These are phyloP conservation scores for Siniperca obscura DNA, from an alignment of 2,797 vertebrate species.

Conservation along the genomic window DNA sequence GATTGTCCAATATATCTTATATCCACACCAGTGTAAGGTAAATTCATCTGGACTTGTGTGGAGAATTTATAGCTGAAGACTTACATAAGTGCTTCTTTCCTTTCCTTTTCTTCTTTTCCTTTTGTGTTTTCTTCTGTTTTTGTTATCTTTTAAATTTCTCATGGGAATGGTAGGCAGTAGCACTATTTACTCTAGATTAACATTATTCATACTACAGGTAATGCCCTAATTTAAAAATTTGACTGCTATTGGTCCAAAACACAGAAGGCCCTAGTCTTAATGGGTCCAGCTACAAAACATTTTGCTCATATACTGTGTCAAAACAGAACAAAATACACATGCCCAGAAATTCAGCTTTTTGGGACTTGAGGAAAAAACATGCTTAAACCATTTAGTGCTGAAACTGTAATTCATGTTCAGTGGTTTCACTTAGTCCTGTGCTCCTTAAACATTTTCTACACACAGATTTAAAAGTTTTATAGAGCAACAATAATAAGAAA, in stretches of 20 bases:
- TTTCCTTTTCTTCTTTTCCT: neutral
- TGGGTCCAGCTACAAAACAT: neutral
- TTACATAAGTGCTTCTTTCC: neutral
- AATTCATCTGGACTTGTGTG: constrained; percentile 48
- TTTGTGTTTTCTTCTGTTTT: constrained; percentile 24
- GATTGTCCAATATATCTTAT: constrained; percentile 29
- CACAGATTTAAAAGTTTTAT: neutral
- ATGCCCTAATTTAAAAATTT: neutral
- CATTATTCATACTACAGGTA: neutral
- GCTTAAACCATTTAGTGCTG: neutral
- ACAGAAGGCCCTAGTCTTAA: neutral
- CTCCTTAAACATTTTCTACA: neutral
- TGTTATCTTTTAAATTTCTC: constrained; percentile 2
- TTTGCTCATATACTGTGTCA: neutral
- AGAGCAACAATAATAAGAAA: neutral
- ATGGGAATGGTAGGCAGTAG: neutral
- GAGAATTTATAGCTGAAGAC: constrained; percentile 29
- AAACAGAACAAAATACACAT: neutral
- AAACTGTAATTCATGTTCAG: neutral
- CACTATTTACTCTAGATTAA: neutral
- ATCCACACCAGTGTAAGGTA: constrained; percentile 4
- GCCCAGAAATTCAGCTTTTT: neutral
- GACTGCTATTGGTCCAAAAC: neutral
- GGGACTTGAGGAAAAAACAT: neutral
- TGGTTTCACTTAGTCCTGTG: neutral